Evolutionary conservation across 2,797 vertebrate genomes (phyloP).

Genomic region (Decapterus maruadsi): DNA sequence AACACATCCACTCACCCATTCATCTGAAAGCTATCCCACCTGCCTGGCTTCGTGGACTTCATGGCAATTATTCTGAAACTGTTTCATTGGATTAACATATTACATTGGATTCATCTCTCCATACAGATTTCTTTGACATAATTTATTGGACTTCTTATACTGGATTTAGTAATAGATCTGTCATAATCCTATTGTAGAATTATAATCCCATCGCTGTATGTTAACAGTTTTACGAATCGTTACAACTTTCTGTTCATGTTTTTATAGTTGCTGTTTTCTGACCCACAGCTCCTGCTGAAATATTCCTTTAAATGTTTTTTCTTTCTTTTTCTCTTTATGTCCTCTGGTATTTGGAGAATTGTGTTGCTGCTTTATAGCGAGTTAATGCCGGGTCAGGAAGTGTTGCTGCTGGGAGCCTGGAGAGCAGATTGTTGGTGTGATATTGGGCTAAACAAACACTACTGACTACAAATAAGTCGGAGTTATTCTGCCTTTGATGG

Average conservation of each 20-base stretch:
- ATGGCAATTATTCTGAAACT: constrained; percentile 6
- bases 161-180: constrained; percentile 38
- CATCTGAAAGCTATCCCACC: neutral
- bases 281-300: constrained; percentile 21
- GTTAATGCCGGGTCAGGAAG: neutral
- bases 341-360: neutral
- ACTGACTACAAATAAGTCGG: neutral
- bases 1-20: neutral
- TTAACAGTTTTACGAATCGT: constrained; percentile 32
- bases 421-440: neutral
- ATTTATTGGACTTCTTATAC: constrained; percentile 29
- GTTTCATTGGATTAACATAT: constrained; percentile 29
- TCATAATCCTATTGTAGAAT: constrained; percentile 47
- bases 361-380: constrained; percentile 11
- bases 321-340: neutral
- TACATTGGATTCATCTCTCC: constrained; percentile 26
- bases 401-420: constrained; percentile 14
- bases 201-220: constrained; percentile 49
- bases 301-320: neutral
- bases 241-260: constrained; percentile 41
- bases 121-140: constrained; percentile 5
- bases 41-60: neutral
- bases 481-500: neutral
- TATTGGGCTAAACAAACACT: constrained; percentile 12
- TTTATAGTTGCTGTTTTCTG: constrained; percentile 12